Evolutionary conservation across 2,888 invertebrate genomes (phyloP), one percentile per base, ranked within the genome.

Genomic region (Athalia circularis): DNA sequence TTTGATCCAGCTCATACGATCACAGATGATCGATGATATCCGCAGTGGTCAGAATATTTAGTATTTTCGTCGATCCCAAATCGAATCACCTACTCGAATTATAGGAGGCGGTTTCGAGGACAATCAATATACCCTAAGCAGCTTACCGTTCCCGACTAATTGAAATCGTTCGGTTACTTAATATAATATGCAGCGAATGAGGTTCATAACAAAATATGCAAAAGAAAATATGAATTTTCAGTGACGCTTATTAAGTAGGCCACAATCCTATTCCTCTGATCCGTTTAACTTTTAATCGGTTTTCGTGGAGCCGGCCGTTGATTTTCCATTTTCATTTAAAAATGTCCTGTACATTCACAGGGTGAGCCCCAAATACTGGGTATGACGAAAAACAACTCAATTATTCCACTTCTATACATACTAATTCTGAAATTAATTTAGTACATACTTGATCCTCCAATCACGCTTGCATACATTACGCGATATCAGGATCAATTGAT

Each of bases 221-320:
- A 29, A 29, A 29, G 48, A 74, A 72, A 74, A 74, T 65, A 78
- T 61, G 54, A 78, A 78, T 78, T 78, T 74, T 54, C 64, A 64
- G 52, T 9, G 64, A 77, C 52, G 29, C 61, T 70, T 29, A 29
- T 61, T 59, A 59, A 68, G 47, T 77, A 62, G 52, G 43, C 62
- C 76, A 47, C 64, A 62, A 77, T 67, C 52, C 77, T 15, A 59
- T 77, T 54, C 48, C 65, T 54, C 29, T 77, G 57, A 78, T 78
- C 74, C 78, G 74, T 74, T 78, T 74, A 74, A 78, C 78, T 70
- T 74, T 78, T 78, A 78, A 78, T 78, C 74, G 64, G 65, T 78
- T 78, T 78, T 64, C 78, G 47, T 47, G 45, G 62, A 48, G 29
- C 75, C 48, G 50, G 62, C 8, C 43, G 29, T 6, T 5, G 62